Evolutionary conservation across 2,888 invertebrate genomes (phyloP).

Genomic region (Noctua comes): DNA sequence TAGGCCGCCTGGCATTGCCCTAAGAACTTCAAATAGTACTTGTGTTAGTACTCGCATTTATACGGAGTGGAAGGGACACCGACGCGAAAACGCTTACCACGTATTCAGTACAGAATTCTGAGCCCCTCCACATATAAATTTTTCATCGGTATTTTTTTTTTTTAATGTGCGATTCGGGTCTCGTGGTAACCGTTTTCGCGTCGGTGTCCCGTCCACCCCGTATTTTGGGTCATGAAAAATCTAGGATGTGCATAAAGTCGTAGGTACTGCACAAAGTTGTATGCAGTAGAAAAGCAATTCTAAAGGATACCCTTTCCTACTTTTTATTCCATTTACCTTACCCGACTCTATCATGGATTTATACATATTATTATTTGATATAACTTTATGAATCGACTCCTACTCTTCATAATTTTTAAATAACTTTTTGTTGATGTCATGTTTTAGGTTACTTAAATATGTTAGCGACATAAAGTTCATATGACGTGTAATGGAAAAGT

Average conservation of each 20-base stretch:
- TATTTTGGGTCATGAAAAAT: neutral
- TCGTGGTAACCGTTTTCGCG: too few species aligned
- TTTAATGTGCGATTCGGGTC: too few species aligned
- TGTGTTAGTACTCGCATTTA: neutral
- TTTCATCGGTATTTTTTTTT: too few species aligned
- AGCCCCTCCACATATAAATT: too few species aligned
- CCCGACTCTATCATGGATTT: constrained; percentile 25
- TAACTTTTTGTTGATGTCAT: too few species aligned
- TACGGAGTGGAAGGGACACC: neutral
- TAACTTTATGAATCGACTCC: neutral
- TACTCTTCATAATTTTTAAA: neutral
- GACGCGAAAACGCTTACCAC: too few species aligned
- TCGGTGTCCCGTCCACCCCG: too few species aligned
- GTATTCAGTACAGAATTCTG: too few species aligned
- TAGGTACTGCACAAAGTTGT: neutral
- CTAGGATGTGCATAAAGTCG: constrained; percentile 7
- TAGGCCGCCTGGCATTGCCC: neutral
- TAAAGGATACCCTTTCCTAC: constrained; percentile 39
- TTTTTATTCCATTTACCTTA: constrained; percentile 9
- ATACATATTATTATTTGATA: neutral
- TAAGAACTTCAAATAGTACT: constrained; percentile 3
- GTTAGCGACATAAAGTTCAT: too few species aligned
- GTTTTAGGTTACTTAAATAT: too few species aligned
- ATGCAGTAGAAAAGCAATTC: constrained; percentile 30
- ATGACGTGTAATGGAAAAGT: neutral